These are phyloP conservation scores for Candoia aspera DNA, from an alignment of 2,113 vertebrate species.

Conservation along the genomic window DNA sequence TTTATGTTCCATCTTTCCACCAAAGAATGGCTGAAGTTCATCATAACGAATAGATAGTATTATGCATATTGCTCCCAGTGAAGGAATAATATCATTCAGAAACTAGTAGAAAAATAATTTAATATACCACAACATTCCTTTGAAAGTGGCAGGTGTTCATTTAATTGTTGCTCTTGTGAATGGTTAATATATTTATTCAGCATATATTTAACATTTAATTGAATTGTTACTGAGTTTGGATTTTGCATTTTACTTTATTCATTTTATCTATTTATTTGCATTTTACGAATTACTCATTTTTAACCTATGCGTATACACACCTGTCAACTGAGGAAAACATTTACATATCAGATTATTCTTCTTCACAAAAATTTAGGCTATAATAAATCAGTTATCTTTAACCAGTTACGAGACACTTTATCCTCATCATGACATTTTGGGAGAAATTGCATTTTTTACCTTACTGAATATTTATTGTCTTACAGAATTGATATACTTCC, in stretches of 20 bases:
- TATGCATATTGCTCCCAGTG: not conserved
- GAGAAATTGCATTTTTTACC: constrained; percentile 7
- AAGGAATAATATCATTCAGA: not conserved
- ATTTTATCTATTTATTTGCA: not conserved
- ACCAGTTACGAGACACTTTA: not conserved
- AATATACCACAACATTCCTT: not conserved
- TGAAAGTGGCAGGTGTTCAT: not conserved
- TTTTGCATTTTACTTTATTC: not conserved
- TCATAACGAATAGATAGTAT: not conserved
- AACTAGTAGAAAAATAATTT: not conserved
- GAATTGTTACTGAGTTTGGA: not conserved
- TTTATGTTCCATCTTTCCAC: not conserved
- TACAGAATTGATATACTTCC: not conserved
- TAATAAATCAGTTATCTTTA: not conserved
- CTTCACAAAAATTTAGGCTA: not conserved
- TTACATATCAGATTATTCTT: not conserved
- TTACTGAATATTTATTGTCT: not conserved
- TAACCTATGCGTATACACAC: not conserved
- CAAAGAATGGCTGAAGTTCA: not conserved
- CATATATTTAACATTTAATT: not conserved
- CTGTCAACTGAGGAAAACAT: not conserved
- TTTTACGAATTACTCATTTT: not conserved
- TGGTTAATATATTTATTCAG: not conserved
- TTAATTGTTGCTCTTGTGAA: not conserved
- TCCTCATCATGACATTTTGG: not conserved